Percentiles rank a stretch among this genome's conserved stretches.
Evolutionary conservation across 2,113 vertebrate species (phyloP).

Genomic region (Atlantisia rogersi): DNA sequence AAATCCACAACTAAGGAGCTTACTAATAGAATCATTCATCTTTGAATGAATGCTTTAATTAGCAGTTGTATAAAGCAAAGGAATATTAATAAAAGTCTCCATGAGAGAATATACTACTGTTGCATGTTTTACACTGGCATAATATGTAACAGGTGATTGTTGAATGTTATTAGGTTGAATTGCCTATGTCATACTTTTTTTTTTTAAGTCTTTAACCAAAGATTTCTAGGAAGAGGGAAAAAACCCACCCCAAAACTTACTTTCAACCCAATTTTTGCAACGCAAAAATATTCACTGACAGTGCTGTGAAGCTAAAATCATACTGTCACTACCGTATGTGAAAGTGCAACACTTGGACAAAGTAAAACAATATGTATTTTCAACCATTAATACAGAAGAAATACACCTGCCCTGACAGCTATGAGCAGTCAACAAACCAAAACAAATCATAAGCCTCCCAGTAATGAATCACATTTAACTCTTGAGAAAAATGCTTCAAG

Average conservation of each 20-base stretch:
- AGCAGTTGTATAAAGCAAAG: neutral
- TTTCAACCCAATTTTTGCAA: neutral
- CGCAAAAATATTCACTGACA: neutral
- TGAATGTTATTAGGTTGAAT: neutral
- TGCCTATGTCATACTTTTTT: neutral
- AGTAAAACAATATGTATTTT: neutral
- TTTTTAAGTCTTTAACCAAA: neutral
- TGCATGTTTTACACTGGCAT: neutral
- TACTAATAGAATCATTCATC: neutral
- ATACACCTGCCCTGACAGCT: neutral
- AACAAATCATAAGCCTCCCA: neutral
- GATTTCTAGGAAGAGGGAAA: neutral
- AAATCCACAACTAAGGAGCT: neutral
- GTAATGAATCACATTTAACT: neutral
- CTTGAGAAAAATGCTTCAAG: neutral
- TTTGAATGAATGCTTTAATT: constrained; percentile 1
- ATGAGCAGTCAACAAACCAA: neutral
- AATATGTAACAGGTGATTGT: neutral
- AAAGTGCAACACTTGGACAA: neutral
- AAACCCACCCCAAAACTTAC: neutral
- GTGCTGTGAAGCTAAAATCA: neutral
- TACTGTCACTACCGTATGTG: neutral
- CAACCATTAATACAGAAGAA: neutral
- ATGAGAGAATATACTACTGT: neutral
- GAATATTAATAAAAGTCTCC: neutral